These are phyloP conservation scores for Formica aserva DNA, from an alignment of 2,888 invertebrate species.

Conservation along the genomic window DNA sequence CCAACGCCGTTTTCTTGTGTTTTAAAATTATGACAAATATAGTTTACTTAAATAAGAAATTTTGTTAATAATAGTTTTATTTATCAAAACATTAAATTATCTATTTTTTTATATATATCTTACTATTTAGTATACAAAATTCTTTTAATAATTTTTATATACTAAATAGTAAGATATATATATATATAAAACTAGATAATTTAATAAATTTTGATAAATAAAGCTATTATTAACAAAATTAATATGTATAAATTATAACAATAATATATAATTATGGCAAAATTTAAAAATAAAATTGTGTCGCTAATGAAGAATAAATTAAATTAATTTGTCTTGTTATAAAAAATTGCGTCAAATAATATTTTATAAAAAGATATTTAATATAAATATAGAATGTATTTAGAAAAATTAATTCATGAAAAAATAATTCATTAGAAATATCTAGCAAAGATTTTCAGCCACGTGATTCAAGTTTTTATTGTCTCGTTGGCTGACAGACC, in stretches of 20 bases:
- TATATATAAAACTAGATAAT: not conserved
- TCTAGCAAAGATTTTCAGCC: slow-evolving; percentile 2
- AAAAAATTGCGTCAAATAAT: not conserved
- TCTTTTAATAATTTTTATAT: not conserved
- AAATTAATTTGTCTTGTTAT: not conserved
- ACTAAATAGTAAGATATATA: not conserved
- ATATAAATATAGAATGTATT: not conserved
- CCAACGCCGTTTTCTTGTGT: not conserved
- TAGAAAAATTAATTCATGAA: slow-evolving; percentile 8
- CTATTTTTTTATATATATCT: too few relatives aligned
- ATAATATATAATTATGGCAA: not conserved
- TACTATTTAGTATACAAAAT: not conserved
- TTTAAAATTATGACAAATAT: slow-evolving; percentile 8
- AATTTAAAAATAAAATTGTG: not conserved
- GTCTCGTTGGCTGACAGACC: slow-evolving; percentile 17
- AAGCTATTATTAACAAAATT: too few relatives aligned
- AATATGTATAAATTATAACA: not conserved
- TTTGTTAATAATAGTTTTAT: not conserved
- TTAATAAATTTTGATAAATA: too few relatives aligned
- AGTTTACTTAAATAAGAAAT: slow-evolving; percentile 2
- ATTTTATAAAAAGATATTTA: not conserved
- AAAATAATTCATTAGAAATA: not conserved
- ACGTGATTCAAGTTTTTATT: slow-evolving; percentile 49
- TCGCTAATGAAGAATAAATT: not conserved
- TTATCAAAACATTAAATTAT: not conserved